phyloP scores from a whole-genome alignment of 2,888 invertebrate species.

The Chromoteleia sp. region DNA sequence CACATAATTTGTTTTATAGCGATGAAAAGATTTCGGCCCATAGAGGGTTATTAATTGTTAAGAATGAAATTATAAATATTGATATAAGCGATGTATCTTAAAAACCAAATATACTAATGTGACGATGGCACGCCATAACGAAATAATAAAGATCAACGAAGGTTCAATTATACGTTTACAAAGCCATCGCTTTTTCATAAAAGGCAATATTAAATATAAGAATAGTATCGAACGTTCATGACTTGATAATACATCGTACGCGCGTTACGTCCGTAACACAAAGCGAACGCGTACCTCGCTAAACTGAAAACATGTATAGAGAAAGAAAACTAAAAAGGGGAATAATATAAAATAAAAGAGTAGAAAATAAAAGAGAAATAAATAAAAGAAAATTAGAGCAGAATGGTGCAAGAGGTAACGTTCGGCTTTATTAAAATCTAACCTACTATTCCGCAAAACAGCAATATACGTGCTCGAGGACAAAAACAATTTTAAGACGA shows the following conservation, averaged over 20 bases:
- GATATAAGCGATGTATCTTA: no score
- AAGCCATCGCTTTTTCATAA: constrained; percentile 40
- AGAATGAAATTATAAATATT: no score
- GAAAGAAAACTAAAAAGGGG: constrained; percentile 4
- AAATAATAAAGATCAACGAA: no score
- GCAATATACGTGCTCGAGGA: constrained; percentile 44
- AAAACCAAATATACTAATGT: no score
- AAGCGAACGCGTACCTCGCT: constrained; percentile 45
- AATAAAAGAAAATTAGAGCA: neutral
- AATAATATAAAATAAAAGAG: neutral
- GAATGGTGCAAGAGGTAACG: constrained; percentile 7
- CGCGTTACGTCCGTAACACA: constrained; percentile 19
- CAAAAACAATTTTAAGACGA: constrained; percentile 59
- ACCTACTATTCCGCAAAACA: constrained; percentile 28
- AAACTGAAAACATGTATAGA: constrained; percentile 10
- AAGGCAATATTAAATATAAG: constrained; percentile 36
- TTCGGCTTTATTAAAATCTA: constrained; percentile 51
- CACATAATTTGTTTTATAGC: no score
- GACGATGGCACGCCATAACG: no score
- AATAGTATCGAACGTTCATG: constrained; percentile 35
- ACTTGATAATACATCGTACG: constrained; percentile 51
- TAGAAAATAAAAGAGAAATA: neutral
- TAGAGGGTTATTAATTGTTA: no score
- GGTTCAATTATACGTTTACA: no score
- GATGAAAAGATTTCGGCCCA: no score